Evolutionary conservation across 2,113 vertebrate species (phyloP).

Genomic region (Mustela nigripes): DNA sequence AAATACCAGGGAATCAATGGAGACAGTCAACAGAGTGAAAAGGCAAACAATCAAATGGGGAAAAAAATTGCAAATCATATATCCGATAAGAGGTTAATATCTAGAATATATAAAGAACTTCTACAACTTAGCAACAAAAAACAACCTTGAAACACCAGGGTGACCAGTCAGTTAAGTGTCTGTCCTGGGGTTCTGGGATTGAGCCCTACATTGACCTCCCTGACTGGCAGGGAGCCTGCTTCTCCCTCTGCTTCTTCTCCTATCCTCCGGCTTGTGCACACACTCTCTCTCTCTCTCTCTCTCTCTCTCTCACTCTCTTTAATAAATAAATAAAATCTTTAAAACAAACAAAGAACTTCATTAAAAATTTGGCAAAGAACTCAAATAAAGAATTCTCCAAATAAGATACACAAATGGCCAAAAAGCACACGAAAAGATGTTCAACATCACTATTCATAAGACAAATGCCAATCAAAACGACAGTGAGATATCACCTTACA

Average conservation of each 20-base stretch:
- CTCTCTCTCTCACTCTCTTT: too few species aligned
- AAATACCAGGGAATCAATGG: background rate
- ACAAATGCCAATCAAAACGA: background rate
- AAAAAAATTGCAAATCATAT: background rate
- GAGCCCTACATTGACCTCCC: too few species aligned
- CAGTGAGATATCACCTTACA: background rate
- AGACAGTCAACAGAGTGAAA: background rate
- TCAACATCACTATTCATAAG: background rate
- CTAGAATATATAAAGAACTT: background rate
- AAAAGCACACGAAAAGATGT: background rate
- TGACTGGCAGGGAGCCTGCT: too few species aligned
- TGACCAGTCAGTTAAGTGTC: too few species aligned
- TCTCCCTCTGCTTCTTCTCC: too few species aligned
- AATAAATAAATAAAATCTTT: too few species aligned
- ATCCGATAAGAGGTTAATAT: background rate
- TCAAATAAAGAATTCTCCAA: background rate
- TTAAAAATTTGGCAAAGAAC: background rate
- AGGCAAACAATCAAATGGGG: background rate
- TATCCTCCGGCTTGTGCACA: too few species aligned
- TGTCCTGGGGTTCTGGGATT: too few species aligned
- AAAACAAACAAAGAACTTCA: background rate
- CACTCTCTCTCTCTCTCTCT: too few species aligned
- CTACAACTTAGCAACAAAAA: too few species aligned
- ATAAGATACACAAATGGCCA: background rate
- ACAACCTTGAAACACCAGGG: too few species aligned